Evolutionary conservation across 2,113 vertebrate species (phyloP), one percentile per base, ranked within the genome.

Genomic region (Ailurus styani): DNA sequence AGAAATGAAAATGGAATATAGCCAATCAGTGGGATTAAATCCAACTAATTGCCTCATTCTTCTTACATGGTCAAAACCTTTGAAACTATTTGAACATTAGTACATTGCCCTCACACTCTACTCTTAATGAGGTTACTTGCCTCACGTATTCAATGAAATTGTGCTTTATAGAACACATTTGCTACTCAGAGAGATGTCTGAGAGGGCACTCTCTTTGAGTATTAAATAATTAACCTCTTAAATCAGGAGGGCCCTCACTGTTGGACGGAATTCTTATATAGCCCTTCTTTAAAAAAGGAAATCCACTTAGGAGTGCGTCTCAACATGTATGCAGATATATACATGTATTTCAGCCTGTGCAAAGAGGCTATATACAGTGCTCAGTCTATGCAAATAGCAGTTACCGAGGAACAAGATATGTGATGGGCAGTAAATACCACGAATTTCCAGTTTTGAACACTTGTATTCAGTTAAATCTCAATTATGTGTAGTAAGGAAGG

Each of bases 111-210:
- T 97, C 87, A 87, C 21, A 90, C 57, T 96, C 78, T 93, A 57
- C 37, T 89, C 88, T 94, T 98, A 97, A 97, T 97, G 94, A 97
- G 73, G 90, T 95, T 96, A 96, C 42, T 92, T 95, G 70, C 68
- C 81, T 94, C 83, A 66, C 6, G 20, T 90, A 84, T 70, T 95
- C 87, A 97, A 47, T 90, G 70, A 93, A 94, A 95, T 87, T 87
- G 57, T 96, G 75, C 77, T 91, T 86, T 94, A 40, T 77, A 95
- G 88, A 94, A 96, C 20, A 84, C 54, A 90, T 91, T 98, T 68
- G 20, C 68, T 90, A 90, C 62, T 95, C 37, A 54, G 66, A 93
- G 81, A 92, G 47, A 90, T 93, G n/a, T 91, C 78, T 90, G 29
- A 96, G 50, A 91, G 90, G 55, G 45, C 54, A 93, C 37, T 96